These are phyloP conservation scores for Melieria omissa DNA, from an alignment of 2,888 invertebrate genomes.

Conservation along the genomic window DNA sequence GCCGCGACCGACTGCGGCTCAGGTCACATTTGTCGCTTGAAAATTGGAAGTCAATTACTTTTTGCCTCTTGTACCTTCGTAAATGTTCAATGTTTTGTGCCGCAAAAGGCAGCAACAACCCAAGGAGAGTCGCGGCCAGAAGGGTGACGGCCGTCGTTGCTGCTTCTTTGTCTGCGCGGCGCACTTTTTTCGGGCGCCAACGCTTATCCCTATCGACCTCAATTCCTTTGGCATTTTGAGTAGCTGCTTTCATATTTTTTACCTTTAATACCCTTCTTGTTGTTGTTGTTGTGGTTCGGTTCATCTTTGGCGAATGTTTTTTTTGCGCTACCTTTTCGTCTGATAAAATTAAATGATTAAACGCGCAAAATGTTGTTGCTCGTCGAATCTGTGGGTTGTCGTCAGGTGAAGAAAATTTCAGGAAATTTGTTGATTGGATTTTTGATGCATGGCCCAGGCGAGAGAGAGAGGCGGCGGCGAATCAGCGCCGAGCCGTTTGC, in stretches of 20 bases:
- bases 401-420: background rate
- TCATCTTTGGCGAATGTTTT: background rate
- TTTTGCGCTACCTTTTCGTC: background rate
- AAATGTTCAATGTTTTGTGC: background rate
- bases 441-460: no score
- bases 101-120: background rate
- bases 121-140: background rate
- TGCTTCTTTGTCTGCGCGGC: no score
- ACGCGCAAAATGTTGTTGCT: background rate
- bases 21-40: background rate
- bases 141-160: background rate
- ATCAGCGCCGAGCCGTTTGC: no score
- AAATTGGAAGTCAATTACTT: constrained; percentile 4
- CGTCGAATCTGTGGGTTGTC: background rate
- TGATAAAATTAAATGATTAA: background rate
- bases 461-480: no score
- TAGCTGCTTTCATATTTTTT: no score
- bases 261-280: no score
- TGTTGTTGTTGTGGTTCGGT: no score
- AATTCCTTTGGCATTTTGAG: no score
- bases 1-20: background rate
- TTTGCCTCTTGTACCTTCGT: background rate
- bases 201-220: no score
- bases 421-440: no score
- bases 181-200: no score